Evolutionary conservation across 2,113 vertebrate genomes (phyloP), one percentile per base, ranked within the genome.

Genomic region (Catharus bicknelli): DNA sequence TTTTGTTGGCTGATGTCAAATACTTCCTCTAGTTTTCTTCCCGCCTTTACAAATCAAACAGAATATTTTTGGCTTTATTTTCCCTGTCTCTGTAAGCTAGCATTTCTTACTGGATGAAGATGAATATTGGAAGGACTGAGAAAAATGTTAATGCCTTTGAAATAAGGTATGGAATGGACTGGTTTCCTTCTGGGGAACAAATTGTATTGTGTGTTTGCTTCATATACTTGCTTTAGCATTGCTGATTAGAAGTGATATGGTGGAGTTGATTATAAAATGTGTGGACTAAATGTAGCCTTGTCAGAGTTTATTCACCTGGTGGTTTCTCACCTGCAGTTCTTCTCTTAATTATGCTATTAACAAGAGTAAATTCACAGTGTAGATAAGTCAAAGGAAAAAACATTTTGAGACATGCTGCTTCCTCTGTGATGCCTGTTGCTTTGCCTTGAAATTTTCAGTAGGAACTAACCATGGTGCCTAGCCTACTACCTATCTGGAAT

Each of bases 1-100:
- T 78, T 88, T 76, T 77, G 12, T 67, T 88, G 53, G 21, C 7
- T 48, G 21, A 59, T 87, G 15, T 82, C 26, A 78, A 63, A 70
- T 82, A 40, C 40, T 86, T 86, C 38, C 38, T 83, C 34, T 54
- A 42, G 55, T 82, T 81, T 84, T 94, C n/a, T 72, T 38, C 16
- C 22, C 29, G 45, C 45, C 27, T 78, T 93, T 87, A 63, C 69
- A 86, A 78, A 79, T 95, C 40, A 90, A 75, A 64, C 15, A 73
- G 55, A 72, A 2, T 94, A 88, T 69, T 79, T 90, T 80, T 83
- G 27, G 30, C 22, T 82, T 88, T 69, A 55, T 92, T 92, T 88
- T 95, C 45, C 40, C 25, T 11, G 0, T 82, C n/a, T 90, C 40
- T 82, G 32, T 82, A 63, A 83, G 23, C 45, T 84, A 68, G 30